Evolutionary conservation across 2,888 invertebrate species (phyloP).

Genomic region (Stenotaenia linearis): DNA sequence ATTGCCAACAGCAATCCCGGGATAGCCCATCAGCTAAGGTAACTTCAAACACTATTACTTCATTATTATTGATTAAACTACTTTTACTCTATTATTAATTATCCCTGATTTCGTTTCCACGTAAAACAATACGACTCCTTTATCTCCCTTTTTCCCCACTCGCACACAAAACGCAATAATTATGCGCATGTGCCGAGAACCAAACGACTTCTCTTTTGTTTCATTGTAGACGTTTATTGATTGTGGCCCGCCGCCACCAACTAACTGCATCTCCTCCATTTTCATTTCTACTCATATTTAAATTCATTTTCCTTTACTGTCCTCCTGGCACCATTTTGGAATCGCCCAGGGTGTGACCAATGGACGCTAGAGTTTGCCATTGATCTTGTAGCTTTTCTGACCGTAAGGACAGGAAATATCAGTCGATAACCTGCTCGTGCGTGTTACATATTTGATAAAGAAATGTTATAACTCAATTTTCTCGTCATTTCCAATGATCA

Average conservation of each 20-base stretch:
- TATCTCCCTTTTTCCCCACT: not conserved
- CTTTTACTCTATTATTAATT: not conserved
- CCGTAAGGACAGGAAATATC: not conserved
- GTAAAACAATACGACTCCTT: not conserved
- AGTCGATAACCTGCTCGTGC: not conserved
- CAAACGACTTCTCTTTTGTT: not conserved
- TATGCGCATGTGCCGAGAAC: not conserved
- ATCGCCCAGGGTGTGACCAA: not conserved
- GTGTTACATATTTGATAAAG: not conserved
- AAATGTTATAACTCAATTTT: not conserved
- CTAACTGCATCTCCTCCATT: not conserved
- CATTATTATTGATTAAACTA: not conserved
- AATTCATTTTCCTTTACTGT: not conserved
- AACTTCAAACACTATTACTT: not conserved
- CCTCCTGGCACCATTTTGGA: not conserved
- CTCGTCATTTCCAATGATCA: too few relatives aligned
- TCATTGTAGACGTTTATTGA: not conserved
- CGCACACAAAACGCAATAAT: not conserved
- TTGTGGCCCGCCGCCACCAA: not conserved
- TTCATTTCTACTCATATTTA: not conserved
- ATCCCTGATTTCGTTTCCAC: not conserved
- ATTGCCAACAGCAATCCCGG: constrained; percentile 12
- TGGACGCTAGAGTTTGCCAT: not conserved
- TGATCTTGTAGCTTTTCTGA: not conserved
- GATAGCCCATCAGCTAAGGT: constrained; percentile 24